Percentiles rank a stretch among this genome's conserved stretches.
phyloP scores from a whole-genome alignment of 2,113 vertebrate genomes.

The Rhinopomastus cyanomelas region DNA sequence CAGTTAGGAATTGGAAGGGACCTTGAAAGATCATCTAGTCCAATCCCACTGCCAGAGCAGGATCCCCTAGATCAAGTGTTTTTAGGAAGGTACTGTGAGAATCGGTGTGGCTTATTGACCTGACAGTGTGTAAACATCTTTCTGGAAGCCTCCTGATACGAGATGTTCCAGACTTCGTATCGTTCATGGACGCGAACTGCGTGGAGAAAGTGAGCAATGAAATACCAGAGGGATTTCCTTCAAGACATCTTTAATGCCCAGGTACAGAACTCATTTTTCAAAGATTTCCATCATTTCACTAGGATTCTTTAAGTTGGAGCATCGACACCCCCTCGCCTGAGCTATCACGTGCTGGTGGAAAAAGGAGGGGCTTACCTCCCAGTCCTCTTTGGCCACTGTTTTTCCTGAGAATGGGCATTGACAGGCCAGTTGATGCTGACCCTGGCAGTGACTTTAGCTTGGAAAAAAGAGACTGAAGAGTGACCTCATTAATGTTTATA shows the following conservation, averaged over 20 bases:
- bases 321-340: not conserved
- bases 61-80: no score
- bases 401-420: not conserved
- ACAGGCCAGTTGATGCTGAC: not conserved
- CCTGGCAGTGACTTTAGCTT: not conserved
- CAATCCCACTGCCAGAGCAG: no score
- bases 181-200: not conserved
- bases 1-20: no score
- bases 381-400: not conserved
- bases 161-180: not conserved
- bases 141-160: not conserved
- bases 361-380: not conserved
- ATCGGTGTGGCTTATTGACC: not conserved
- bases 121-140: constrained; percentile 1
- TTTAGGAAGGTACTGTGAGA: not conserved
- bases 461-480: no score
- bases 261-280: not conserved
- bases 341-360: fast-evolving
- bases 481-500: no score
- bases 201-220: not conserved
- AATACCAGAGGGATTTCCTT: constrained; percentile 36
- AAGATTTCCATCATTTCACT: constrained; percentile 21
- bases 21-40: no score
- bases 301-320: not conserved
- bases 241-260: not conserved